A percentile compares a stretch with the other conserved stretches of the same genome.
Evolutionary conservation across 2,113 vertebrate species (phyloP).

Genomic region (Amia ocellicauda): DNA sequence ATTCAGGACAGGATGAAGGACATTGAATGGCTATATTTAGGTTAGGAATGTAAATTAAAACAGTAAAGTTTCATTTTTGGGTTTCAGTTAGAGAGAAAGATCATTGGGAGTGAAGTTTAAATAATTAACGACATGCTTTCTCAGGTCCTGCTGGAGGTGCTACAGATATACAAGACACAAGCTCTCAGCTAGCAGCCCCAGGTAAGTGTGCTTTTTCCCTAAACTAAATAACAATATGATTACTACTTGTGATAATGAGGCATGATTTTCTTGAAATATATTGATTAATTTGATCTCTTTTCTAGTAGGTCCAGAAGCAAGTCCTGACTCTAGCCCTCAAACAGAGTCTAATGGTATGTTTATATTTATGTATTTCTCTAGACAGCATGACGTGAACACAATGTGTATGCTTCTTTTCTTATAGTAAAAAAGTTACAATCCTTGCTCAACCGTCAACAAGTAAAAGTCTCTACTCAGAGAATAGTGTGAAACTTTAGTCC

Average conservation of each 20-base stretch:
- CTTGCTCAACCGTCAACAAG: too few relatives aligned
- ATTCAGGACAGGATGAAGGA: too few relatives aligned
- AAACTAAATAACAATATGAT: neutral
- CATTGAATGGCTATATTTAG: too few relatives aligned
- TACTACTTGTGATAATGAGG: neutral
- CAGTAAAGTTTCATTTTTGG: too few relatives aligned
- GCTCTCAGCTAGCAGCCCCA: conserved; percentile 35
- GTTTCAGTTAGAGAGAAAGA: too few relatives aligned
- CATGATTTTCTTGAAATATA: neutral
- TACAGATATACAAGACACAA: neutral
- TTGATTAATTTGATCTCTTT: neutral
- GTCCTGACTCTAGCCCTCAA: neutral
- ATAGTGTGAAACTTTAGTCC: too few relatives aligned
- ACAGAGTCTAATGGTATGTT: neutral
- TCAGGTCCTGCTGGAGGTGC: conserved; percentile 11
- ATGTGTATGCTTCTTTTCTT: too few relatives aligned
- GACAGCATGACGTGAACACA: too few relatives aligned
- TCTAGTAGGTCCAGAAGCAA: neutral
- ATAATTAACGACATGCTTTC: neutral
- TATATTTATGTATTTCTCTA: neutral
- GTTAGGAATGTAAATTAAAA: too few relatives aligned
- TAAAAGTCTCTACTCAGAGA: too few relatives aligned
- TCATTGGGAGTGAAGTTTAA: too few relatives aligned
- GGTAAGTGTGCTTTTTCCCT: conserved; percentile 16
- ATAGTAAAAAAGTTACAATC: too few relatives aligned